phyloP scores from a whole-genome alignment of 2,888 invertebrate genomes.

The Horisme vitalbata region DNA sequence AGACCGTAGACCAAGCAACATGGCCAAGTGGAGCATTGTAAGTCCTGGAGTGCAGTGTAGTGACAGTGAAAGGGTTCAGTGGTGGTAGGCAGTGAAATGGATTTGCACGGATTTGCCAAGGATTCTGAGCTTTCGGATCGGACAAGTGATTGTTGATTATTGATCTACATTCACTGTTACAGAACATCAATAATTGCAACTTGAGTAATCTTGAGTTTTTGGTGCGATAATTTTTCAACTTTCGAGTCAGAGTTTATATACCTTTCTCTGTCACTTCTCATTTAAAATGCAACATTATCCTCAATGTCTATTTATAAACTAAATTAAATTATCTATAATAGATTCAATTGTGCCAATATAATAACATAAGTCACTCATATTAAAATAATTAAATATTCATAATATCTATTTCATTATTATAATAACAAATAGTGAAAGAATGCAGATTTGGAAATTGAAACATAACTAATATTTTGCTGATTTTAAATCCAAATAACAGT shows the following conservation, averaged over 20 bases:
- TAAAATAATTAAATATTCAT: too few relatives aligned
- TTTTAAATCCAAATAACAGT: too few relatives aligned
- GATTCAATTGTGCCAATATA: too few relatives aligned
- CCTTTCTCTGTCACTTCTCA: conserved; percentile 23
- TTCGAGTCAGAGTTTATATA: conserved; percentile 12
- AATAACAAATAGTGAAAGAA: too few relatives aligned
- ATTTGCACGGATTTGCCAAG: conserved; percentile 15
- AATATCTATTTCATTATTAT: too few relatives aligned
- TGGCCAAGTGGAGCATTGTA: conserved; percentile 78
- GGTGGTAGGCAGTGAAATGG: conserved; percentile 25
- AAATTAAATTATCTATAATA: too few relatives aligned
- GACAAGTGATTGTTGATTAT: conserved; percentile 15
- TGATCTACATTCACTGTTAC: conserved; percentile 18
- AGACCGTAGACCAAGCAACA: conserved; percentile 57
- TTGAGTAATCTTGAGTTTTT: background rate
- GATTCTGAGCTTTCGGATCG: conserved; percentile 1
- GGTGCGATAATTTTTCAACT: conserved; percentile 6
- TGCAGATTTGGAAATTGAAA: too few relatives aligned
- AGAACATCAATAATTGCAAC: conserved; percentile 11
- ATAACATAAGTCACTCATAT: too few relatives aligned
- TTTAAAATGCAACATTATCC: background rate
- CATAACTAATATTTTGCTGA: too few relatives aligned
- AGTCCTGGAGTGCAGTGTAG: conserved; percentile 76
- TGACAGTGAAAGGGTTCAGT: conserved; percentile 36
- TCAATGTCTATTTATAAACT: background rate